These are phyloP conservation scores for Drosophila limbata DNA, from an alignment of 2,888 invertebrate species.

Conservation along the genomic window DNA sequence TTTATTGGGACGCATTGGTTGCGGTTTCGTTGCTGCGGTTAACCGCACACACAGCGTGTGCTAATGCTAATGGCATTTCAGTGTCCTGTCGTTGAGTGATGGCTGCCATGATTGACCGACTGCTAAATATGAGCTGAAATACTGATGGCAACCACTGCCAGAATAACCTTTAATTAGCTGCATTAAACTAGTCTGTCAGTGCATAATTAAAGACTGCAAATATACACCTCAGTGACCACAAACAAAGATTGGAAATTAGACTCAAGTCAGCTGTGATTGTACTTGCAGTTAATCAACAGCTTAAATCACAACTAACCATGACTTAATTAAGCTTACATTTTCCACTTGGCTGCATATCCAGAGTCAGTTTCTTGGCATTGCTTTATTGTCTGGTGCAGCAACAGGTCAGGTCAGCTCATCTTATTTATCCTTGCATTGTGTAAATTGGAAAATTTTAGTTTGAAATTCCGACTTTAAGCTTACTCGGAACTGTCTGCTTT, in stretches of 20 bases:
- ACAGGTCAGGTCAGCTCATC: slow-evolving; percentile 9
- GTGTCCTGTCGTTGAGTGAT: slow-evolving; percentile 59
- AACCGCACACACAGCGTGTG: slow-evolving; percentile 47
- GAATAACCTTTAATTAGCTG: slow-evolving; percentile 10
- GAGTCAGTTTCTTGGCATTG: slow-evolving; percentile 8
- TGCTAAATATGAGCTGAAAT: slow-evolving; percentile 13
- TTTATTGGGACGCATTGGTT: slow-evolving; percentile 20
- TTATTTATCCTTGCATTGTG: slow-evolving; percentile 13
- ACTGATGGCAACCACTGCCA: slow-evolving; percentile 13
- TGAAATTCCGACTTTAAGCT: slow-evolving; percentile 5
- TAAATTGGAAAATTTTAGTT: slow-evolving; percentile 26
- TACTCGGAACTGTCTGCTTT: slow-evolving; percentile 18
- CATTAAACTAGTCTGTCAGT: neutral
- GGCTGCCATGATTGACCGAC: slow-evolving; percentile 31
- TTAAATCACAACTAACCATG: slow-evolving; percentile 24
- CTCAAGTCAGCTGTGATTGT: slow-evolving; percentile 50
- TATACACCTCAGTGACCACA: slow-evolving; percentile 11
- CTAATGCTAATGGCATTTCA: slow-evolving; percentile 74
- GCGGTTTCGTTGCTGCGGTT: slow-evolving; percentile 47
- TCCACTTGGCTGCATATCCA: slow-evolving; percentile 30
- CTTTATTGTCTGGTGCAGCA: slow-evolving; percentile 23
- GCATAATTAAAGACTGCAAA: neutral
- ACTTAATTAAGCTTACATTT: slow-evolving; percentile 23
- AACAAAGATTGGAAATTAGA: slow-evolving; percentile 26
- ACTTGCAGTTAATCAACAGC: slow-evolving; percentile 31